These are phyloP conservation scores for Xanthorhoe designata DNA, from an alignment of 2,888 invertebrate genomes.

Conservation along the genomic window DNA sequence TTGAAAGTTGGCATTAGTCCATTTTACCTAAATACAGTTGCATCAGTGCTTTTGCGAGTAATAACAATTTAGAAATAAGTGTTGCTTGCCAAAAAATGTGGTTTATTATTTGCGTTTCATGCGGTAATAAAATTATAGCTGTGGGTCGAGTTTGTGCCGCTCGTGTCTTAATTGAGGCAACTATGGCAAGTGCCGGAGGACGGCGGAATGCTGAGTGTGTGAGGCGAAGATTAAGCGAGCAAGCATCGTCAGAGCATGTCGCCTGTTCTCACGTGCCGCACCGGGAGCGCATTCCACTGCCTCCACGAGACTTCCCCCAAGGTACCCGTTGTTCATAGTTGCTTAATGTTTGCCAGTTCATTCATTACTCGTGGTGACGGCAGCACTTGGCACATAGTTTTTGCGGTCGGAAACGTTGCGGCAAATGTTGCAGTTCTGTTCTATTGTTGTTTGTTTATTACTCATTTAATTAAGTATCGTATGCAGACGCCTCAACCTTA, in stretches of 20 bases:
- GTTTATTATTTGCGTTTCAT: constrained; percentile 44
- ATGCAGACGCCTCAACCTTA: not conserved
- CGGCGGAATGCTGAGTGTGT: constrained; percentile 57
- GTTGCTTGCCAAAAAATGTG: constrained; percentile 56
- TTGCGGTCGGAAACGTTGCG: constrained; percentile 47
- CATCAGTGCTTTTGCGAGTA: constrained; percentile 58
- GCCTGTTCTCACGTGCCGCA: constrained; percentile 51
- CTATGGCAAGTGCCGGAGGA: constrained; percentile 47
- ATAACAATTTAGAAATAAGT: constrained; percentile 57
- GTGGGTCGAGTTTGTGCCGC: constrained; percentile 43
- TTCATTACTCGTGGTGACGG: constrained; percentile 60
- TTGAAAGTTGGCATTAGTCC: constrained; percentile 70
- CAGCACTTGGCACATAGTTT: constrained; percentile 51
- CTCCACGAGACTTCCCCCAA: constrained; percentile 36
- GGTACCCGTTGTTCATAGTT: constrained; percentile 50
- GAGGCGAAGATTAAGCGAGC: constrained; percentile 55
- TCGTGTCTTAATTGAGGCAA: constrained; percentile 58
- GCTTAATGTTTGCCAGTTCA: constrained; percentile 45
- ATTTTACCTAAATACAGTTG: constrained; percentile 64
- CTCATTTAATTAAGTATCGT: constrained; percentile 44
- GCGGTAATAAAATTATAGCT: constrained; percentile 47
- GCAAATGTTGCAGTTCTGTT: constrained; percentile 46
- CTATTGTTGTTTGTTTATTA: constrained; percentile 50
- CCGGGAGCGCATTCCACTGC: constrained; percentile 48
- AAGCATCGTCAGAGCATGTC: constrained; percentile 57